Evolutionary conservation across 2,797 vertebrate species (phyloP), one percentile per base, ranked within the genome.

Genomic region (Cetoscarus ocellatus): DNA sequence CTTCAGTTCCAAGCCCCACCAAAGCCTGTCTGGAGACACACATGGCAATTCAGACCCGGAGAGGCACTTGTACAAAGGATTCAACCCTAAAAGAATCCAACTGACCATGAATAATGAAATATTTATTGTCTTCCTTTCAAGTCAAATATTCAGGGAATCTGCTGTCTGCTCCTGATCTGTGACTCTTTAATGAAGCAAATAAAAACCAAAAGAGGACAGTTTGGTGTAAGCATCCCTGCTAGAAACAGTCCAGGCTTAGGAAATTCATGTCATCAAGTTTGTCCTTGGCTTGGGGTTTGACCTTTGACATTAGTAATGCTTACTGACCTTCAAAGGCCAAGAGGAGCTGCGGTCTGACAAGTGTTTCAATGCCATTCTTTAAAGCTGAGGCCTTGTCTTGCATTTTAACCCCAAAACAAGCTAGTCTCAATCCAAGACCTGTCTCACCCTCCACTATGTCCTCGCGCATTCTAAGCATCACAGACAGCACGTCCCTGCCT

Each of bases 61-160:
- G 67, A 70, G 48, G 58, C 18, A 8, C 77, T 71, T 19, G 18
- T 18, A 79, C 75, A 86, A 86, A 81, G 74, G 78, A 79, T 70
- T 63, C 59, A 49, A 63, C 79, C 81, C 71, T 81, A 75, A 68
- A 86, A 79, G 64, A 79, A 73, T 70, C 66, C 75, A 87, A 84
- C 82, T 86, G 84, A 90, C 69, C 83, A 59, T 75, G 83, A 70
- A 85, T 81, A 79, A 91, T 90, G 47, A 81, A 90, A 91, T 84
- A 91, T 90, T 91, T 88, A 88, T 83, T 49, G 77, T 84, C 67
- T 64, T 74, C 47, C 81, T 87, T 88, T 91, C 65, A 86, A 71
- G 78, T 70, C 3, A 87, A 83, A 87, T 71, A 84, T 87, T 88
- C 67, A 77, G 66, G 50, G 62, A 83, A 86, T 85, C 61, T 68